Base-by-base conservation (phyloP, 2,113 vertebrate genomes). In the Lophotis ruficrista region DNA sequence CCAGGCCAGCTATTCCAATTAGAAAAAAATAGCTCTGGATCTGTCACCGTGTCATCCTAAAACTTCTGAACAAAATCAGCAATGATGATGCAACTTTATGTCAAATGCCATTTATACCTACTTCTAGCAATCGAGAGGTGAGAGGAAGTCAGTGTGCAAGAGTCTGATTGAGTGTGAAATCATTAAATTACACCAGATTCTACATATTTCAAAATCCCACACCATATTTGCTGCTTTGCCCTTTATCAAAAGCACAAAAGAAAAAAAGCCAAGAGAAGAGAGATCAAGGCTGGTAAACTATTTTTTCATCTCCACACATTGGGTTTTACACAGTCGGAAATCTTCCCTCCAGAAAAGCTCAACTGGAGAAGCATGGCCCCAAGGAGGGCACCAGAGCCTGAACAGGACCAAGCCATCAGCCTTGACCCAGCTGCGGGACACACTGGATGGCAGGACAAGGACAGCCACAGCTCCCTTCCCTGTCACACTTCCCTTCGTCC, bases 391-490 rank as follows among this genome's bases (percentile, higher is more conserved):
- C 45, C 62, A 64, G 24, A 65, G 11, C 17, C 45, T 35, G 38
- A 80, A 76, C 7, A 48, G 38, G 16, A 72, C 10, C 1, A 1
- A 56, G 28, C n/a, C 12, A 6, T 24, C 37, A 47, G 61, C 43
- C 65, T 13, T 24, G 12, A 22, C 14, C 30, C 1, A 0, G n/a
- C 25, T 47, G 43, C 0, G 0, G 47, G 19, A 65, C 0, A 1
- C 22, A 50, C 5, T 0, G 0, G 23, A 18, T 2, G 4, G 47
- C n/a, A 76, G 35, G 48, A 70, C 10, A 56, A 35, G 48, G 43
- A 35, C 31, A 85, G 69, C 7, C 75, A 35, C 0, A 0, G 33
- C 27, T 57, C 31, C 21, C 33, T 89, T 18, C 10, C 24, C 33
- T 6, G 0, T 8, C 3, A 0, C 23, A 73, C 37, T 91, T 65